Base-by-base conservation (phyloP, 2,797 vertebrate genomes). In the Pseudochirops cupreus region DNA sequence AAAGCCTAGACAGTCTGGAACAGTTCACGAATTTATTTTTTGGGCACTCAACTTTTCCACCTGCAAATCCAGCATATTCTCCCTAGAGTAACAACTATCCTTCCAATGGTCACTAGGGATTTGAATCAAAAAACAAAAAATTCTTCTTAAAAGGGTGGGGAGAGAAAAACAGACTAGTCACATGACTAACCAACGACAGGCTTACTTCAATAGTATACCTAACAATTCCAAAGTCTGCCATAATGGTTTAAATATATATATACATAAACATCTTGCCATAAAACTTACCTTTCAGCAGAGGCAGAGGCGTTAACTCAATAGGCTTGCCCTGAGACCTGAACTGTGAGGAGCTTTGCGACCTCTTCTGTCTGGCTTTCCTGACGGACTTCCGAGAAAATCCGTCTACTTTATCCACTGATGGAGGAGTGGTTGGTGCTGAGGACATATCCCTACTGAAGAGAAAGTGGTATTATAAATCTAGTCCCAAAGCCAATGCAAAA, bases 381-480 rank as follows among this genome's bases (percentile, higher is more conserved):
- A 99, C 99, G 99, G 99, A 99, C 99, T 99, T 99, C 99, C 99
- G 99, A 98, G 99, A 99, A 99, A 99, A 99, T 99, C 99, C 99
- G 99, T 99, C 99, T 99, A 99, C 99, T 99, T 99, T 99, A 99
- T 99, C 99, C 99, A 99, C 99, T 99, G 99, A 99, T 99, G 99
- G 99, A 99, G 99, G 99, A 98, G 99, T 99, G 99, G 99, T 99
- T 99, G 99, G 99, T 99, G 99, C 99, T 99, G 99, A 99, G 99
- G 99, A 99, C 99, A 99, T 99, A 99, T 99, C 99, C 99, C 99
- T 99, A 99, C 98, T 99, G 98, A 97, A 98, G 93, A 98, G 97
- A 98, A 98, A 97, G 87, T 98, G 18, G 21, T 0, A 82, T 98
- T 96, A 98, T 92, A 94, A 98, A 97, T 14, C 92, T 1, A 95